These are phyloP conservation scores for Pemphigus obesinymphae DNA, from an alignment of 1,140 invertebrate genomes.

Conservation along the genomic window DNA sequence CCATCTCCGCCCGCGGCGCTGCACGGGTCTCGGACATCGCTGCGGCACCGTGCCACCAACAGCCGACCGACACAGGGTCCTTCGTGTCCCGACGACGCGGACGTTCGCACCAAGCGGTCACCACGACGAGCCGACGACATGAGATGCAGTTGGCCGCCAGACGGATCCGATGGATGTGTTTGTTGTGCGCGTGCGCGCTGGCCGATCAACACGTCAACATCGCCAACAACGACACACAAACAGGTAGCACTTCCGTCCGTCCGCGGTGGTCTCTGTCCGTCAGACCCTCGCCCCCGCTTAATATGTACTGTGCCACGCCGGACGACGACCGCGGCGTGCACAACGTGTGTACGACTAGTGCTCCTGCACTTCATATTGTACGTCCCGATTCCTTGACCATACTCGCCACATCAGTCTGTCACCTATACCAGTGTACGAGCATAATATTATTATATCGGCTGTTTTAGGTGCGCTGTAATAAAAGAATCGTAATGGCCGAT, in stretches of 20 bases:
- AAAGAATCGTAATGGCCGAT: too few species aligned
- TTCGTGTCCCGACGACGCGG: neutral
- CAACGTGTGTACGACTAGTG: too few species aligned
- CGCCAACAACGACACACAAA: conserved; percentile 19
- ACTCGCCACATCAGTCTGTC: too few species aligned
- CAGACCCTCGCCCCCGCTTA: neutral
- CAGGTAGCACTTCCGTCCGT: conserved; percentile 25
- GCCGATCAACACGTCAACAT: conserved; percentile 17
- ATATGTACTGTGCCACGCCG: too few species aligned
- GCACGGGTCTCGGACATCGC: neutral
- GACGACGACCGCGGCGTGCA: too few species aligned
- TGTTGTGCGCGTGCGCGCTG: conserved; percentile 33
- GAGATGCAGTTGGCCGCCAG: conserved; percentile 36
- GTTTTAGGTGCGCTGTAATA: too few species aligned
- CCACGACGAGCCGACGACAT: conserved; percentile 29
- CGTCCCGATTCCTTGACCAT: too few species aligned
- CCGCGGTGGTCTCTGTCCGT: neutral
- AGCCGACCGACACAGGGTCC: neutral
- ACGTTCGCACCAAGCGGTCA: neutral
- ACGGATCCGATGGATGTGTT: conserved; percentile 36
- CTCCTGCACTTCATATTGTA: too few species aligned
- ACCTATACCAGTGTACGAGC: too few species aligned
- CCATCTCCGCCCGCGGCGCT: neutral
- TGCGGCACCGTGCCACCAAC: neutral
- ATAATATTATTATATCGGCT: too few species aligned